These are phyloP conservation scores for Cladopsammia gracilis DNA, from an alignment of 64 coral and sea anemone genomes.

Conservation along the genomic window DNA sequence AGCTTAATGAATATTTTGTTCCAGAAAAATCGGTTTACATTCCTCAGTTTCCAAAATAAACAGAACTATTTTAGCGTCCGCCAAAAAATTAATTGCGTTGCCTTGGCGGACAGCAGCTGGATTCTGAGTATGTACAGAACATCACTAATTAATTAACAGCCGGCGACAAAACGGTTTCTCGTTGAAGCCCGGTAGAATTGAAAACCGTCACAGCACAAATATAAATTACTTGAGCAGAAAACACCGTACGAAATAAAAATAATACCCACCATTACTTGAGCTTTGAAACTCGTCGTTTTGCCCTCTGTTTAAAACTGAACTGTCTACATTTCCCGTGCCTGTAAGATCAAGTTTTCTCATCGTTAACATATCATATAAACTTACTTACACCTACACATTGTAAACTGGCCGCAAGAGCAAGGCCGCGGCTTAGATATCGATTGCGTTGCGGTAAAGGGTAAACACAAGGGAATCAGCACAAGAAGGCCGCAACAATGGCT, in stretches of 20 bases:
- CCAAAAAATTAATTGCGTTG: background rate
- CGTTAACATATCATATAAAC: background rate
- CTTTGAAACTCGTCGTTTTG: background rate
- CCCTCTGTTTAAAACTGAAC: slow-evolving; percentile 7
- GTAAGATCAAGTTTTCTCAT: background rate
- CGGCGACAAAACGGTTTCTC: background rate
- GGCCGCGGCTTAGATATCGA: background rate
- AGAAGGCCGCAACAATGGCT: background rate
- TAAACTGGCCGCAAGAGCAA: background rate
- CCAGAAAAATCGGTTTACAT: background rate
- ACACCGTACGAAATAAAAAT: background rate
- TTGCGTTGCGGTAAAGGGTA: background rate
- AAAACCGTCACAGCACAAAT: background rate
- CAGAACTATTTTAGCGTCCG: background rate
- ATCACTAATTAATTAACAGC: background rate
- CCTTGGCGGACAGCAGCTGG: background rate
- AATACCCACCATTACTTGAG: background rate
- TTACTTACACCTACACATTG: too few species aligned
- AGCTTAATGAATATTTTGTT: too few species aligned
- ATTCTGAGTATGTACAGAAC: background rate
- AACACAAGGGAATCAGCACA: background rate
- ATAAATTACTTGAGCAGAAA: background rate
- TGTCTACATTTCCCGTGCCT: slow-evolving; percentile 30
- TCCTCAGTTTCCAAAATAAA: slow-evolving; percentile 27
- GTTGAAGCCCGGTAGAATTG: background rate